Percentiles rank a stretch among this genome's conserved stretches.
These are phyloP conservation scores for Pelodiscus sinensis DNA, from an alignment of 2,113 vertebrate species.

Conservation along the genomic window DNA sequence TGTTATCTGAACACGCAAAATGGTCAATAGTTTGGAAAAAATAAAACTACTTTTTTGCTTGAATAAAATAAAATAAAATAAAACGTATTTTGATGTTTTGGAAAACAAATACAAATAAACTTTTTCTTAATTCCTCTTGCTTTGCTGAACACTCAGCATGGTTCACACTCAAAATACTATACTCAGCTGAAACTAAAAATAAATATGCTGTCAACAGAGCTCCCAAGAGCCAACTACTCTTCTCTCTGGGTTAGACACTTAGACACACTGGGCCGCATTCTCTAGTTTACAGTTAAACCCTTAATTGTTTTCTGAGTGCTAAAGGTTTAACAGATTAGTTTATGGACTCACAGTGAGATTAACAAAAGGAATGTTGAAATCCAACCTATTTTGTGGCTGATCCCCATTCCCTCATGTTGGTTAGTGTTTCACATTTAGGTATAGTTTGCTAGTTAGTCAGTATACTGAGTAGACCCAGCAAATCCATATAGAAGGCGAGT, in stretches of 20 bases:
- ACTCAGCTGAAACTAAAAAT: constrained; percentile 48
- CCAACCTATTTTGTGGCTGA: background rate
- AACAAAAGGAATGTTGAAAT: constrained; percentile 2
- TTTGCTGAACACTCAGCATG: constrained; percentile 12
- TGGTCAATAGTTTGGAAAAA: background rate
- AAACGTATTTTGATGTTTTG: background rate
- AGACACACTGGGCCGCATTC: background rate
- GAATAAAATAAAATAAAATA: too few relatives aligned
- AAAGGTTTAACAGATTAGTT: too few relatives aligned
- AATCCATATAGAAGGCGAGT: background rate
- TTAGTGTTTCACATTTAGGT: background rate
- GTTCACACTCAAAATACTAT: constrained; percentile 51
- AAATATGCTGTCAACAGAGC: background rate
- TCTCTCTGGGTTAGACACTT: background rate
- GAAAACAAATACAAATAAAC: constrained; percentile 15
- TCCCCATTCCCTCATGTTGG: background rate
- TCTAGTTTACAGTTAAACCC: background rate
- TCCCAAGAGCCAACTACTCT: background rate
- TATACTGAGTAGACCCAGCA: background rate
- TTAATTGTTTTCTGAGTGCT: too few relatives aligned
- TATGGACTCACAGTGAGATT: too few relatives aligned
- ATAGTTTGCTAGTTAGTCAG: background rate
- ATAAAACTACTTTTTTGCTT: background rate
- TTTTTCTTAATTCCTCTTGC: constrained; percentile 21
- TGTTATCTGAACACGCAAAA: background rate